Percentiles rank a stretch among this genome's conserved stretches.
Conservation (phyloP, 2,888 invertebrate species). For the Papilio demoleus region DNA sequence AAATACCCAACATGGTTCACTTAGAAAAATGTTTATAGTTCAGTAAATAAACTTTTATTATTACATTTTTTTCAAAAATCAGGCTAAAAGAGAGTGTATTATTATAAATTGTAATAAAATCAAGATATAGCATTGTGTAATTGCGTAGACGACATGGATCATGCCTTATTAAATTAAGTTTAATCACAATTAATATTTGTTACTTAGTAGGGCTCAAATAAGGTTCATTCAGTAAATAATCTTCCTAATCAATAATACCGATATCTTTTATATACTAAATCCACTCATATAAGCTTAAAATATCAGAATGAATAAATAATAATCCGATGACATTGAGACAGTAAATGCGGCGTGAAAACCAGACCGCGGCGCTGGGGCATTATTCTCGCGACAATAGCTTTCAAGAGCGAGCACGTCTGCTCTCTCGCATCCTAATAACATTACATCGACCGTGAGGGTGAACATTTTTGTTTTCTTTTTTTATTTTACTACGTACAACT, state of each 20-base stretch:
- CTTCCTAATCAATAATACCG: no score
- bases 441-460: slow-evolving; percentile 36
- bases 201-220: no score
- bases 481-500: slow-evolving; percentile 1
- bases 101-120: no score
- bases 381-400: slow-evolving; percentile 76
- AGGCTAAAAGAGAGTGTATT: no score
- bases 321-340: slow-evolving; percentile 69
- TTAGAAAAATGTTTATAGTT: not conserved
- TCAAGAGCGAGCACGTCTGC: slow-evolving; percentile 60
- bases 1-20: not conserved
- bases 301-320: slow-evolving; percentile 72
- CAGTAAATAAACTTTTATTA: not conserved
- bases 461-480: slow-evolving; percentile 5
- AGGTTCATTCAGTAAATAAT: no score
- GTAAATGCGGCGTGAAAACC: slow-evolving; percentile 78
- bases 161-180: not conserved
- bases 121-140: no score
- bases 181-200: no score
- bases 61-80: not conserved
- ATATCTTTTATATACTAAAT: no score
- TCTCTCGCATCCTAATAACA: slow-evolving; percentile 51
- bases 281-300: slow-evolving; percentile 39
- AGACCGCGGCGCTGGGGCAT: slow-evolving; percentile 69
- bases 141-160: no score